phyloP scores from a whole-genome alignment of 2,888 invertebrate genomes.

The Meghimatium bilineatum region DNA sequence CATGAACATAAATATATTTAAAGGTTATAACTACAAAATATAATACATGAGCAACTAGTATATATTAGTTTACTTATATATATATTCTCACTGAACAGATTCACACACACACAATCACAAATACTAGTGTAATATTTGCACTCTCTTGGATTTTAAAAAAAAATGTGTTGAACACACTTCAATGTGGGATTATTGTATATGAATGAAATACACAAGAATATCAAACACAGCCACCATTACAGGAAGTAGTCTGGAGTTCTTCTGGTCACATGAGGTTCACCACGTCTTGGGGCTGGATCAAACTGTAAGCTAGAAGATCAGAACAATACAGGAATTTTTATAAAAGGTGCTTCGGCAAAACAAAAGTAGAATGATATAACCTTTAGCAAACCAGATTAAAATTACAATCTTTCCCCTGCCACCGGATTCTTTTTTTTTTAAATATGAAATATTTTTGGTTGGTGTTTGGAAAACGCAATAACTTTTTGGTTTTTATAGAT shows the following conservation, averaged over 20 bases:
- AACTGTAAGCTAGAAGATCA: slow-evolving; percentile 92
- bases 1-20: not conserved
- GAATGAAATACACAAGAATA: slow-evolving; percentile 32
- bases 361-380: too few relatives aligned
- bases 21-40: not conserved
- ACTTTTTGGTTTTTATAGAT: too few relatives aligned
- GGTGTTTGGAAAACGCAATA: too few relatives aligned
- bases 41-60: not conserved
- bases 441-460: too few relatives aligned
- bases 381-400: too few relatives aligned
- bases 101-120: not conserved
- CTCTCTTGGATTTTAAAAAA: not conserved
- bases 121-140: not conserved
- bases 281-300: slow-evolving; percentile 99
- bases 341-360: not conserved
- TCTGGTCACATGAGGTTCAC: slow-evolving; percentile 99
- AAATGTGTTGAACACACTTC: not conserved
- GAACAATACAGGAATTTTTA: not conserved
- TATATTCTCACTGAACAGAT: not conserved
- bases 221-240: slow-evolving; percentile 80
- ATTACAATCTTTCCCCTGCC: too few relatives aligned
- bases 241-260: slow-evolving; percentile 99
- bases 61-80: not conserved
- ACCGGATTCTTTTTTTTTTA: too few relatives aligned
- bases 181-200: not conserved